Base-by-base conservation (phyloP, 1,140 invertebrate genomes). In the Anoplolepis gracilipes region DNA sequence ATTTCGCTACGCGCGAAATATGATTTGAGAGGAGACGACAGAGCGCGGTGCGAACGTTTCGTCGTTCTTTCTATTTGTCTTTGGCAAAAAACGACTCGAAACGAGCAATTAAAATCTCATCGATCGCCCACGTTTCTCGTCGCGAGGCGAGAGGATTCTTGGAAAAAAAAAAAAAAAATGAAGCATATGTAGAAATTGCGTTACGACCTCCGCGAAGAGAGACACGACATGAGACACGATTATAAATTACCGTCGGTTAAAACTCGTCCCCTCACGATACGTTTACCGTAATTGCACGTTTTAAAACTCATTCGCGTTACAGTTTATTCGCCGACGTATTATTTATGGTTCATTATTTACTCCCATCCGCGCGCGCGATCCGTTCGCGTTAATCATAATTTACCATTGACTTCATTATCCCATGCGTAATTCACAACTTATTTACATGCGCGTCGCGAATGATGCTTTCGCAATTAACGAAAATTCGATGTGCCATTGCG, bases 31-130 rank as follows among this genome's bases (percentile, higher is more conserved):
- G 42, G 8, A n/a, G n/a, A 69, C 67, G 39, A 72, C 19, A 7
- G 28, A 79, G 49, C 46, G 33, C 61, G 25, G 28, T 19, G 73
- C n/a, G 28, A 25, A 53, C 42, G 13, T 69, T 78, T 78, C 49
- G 49, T 39, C 30, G 42, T 19, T 13, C 53, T 42, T 61, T 42
- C 28, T 25, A 39, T 73, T 82, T 73, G 59, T 33, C 78, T 82
- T 59, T 39, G n/a, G 16, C 67, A 57, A 69, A 36, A 78, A 67
- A 67, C 33, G 28, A 59, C 36, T 42, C 53, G 78, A 46, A 82
- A 82, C 67, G 78, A 61, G 67, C 78, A 82, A 82, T 82, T 82
- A 82, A 82, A 82, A 82, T 59, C 19, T 13, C 55, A 59, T 82
- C 67, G 78, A 82, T 82, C 67, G 77, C 6, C 13, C 59, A 7